Evolutionary conservation across 37 sponge, comb jelly and placozoan genomes (phyloP), one percentile per base, ranked within the genome.

Genomic region (Ianthella basta): DNA sequence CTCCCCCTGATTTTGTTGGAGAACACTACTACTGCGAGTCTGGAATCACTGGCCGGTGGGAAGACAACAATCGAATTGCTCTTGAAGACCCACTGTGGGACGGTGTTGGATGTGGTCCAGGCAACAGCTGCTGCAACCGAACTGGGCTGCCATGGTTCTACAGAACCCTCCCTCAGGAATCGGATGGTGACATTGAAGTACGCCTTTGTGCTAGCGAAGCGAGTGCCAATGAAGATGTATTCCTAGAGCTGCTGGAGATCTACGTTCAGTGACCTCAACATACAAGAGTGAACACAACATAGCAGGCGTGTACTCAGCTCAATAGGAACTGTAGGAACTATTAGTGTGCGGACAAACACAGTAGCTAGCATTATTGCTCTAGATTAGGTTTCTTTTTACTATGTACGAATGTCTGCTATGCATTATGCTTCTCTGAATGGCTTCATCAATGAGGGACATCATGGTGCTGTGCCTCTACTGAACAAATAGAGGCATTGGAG

Each of bases 111-210:
- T 81, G 81, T 81, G 61, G 81, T 32, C 23, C 81, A 27, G 61
- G 39, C 29, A 60, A 60, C 36, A 81, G 55, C 60, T 81, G 81
- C 81, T 81, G 81, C 38, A 27, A n/a, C 23, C 61, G 32, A 27
- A 35, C 60, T 57, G 81, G 81, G 33, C 55, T 81, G 61, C 81
- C 81, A 10, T 81, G 81, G 81, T 81, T 81, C 81, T 81, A 40
- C 55, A 41, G 81, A 29, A 60, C 13, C 20, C 81, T 81, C 13
- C 61, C 61, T 34, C 36, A 59, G 60, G 81, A 81, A 56, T 15
- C 24, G 32, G 81, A 81, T 0, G 81, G 24, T 12, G 81, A 81
- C 81, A 81, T 81, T 81, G 81, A 81, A 57, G 60, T 81, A 2
- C 34, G 81, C 1, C 35, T 60, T 0, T 81, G 81, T 56, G 59